Evolutionary conservation across 1,140 invertebrate species (phyloP), one percentile per base, ranked within the genome.

Genomic region (Heliconius himera): DNA sequence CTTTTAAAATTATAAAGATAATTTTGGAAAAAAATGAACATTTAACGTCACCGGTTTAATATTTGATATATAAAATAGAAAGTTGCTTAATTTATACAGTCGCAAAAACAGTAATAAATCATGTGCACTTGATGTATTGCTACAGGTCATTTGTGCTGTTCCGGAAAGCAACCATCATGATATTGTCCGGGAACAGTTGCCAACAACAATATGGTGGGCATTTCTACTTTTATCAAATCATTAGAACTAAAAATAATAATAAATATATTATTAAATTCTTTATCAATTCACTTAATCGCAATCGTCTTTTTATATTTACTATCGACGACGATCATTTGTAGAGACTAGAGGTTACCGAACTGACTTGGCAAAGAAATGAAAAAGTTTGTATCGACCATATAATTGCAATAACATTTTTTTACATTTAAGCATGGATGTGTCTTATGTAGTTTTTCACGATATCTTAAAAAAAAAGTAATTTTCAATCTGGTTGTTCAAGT

Each of bases 81-180:
- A 72, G 38, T 22, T 72, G 9, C 60, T 56, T 60, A 74, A 20
- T 56, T 74, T 29, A 74, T 74, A 36, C 38, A 38, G 16, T 13
- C 22, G 51, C 60, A 70, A 70, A 70, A 74, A 66, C 38, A 51
- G 54, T 36, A 33, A 80, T 80, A 82, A 73, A 84, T 84, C 38
- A 82, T 49, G n/a, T 26, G 36, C 36, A 49, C 66, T 82, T 81
- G 78, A 83, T 70, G 82, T 76, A 83, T 80, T 41, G 51, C 74
- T 79, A 82, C 73, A 46, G 54, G 76, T 74, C 77, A 76, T 76
- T 79, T 54, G 46, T 70, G 70, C 78, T 26, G 79, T 66, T 74
- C 76, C 73, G 36, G 72, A 46, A 72, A 76, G 60, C 70, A 76
- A 71, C 46, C 66, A 73, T 73, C 51, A 66, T 16, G 36, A 80